Evolutionary conservation across 1,140 invertebrate genomes (phyloP), one percentile per base, ranked within the genome.

Genomic region (Epicauta chinensis): DNA sequence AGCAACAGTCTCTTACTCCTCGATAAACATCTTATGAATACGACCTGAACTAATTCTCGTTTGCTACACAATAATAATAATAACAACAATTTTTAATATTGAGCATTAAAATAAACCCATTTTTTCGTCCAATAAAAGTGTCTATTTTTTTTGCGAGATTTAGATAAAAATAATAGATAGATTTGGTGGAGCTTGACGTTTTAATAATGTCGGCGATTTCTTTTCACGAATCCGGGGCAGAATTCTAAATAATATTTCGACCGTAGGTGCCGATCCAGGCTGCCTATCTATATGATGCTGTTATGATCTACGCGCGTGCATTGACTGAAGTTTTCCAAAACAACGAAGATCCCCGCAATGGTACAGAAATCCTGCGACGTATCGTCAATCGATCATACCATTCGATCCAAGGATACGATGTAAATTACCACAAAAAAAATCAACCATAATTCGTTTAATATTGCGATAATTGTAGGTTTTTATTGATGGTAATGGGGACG

Each of bases 241-340:
- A n/a, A n/a, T n/a, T n/a, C n/a, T n/a, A n/a, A n/a, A n/a, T n/a
- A n/a, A n/a, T n/a, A n/a, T n/a, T n/a, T n/a, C n/a, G n/a, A n/a
- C n/a, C n/a, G n/a, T n/a, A 92, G 86, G 83, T 91, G 2, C 83
- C 90, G 9, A 84, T 91, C 41, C 86, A 88, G 71, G 91, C 90
- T 0, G 83, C 89, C 2, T 85, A 93, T 69, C 73, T 93, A 3
- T 94, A 91, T 63, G 91, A 94, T 63, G 90, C 89, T 0, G 88
- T 95, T 0, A 81, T 84, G 71, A 79, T 94, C 44, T 93, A 93
- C 72, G 89, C 89, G 0, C 71, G 80, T 35, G 91, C 89, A 0
- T 73, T 91, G 3, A 82, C 86, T 0, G 81, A 89, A 52, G 73
- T 85, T 2, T 72, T 93, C 38, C 58, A 74, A 6, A 75, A 78